These are phyloP conservation scores for Anaspis maculata DNA, from an alignment of 2,888 invertebrate species.

Conservation along the genomic window DNA sequence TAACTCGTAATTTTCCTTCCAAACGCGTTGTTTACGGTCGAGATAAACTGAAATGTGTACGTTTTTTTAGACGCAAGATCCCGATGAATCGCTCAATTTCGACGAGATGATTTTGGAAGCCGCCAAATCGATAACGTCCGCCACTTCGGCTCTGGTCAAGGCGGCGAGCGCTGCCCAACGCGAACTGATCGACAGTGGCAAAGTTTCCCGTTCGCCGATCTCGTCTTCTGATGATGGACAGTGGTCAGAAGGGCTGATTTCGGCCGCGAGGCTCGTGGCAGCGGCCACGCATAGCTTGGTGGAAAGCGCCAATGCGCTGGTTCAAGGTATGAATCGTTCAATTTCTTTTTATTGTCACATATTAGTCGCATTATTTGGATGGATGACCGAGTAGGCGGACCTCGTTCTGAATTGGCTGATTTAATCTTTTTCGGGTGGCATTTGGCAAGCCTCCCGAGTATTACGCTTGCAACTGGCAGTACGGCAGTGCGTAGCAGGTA, in stretches of 20 bases:
- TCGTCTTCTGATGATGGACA: conserved; percentile 92
- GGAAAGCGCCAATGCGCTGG: conserved; percentile 94
- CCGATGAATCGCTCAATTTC: conserved; percentile 91
- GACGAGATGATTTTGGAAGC: conserved; percentile 99
- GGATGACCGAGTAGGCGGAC: too few relatives aligned
- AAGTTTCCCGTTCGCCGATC: conserved; percentile 72
- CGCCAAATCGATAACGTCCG: conserved; percentile 94
- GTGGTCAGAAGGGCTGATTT: conserved; percentile 95
- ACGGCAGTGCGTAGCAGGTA: too few relatives aligned
- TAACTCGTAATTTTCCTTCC: too few relatives aligned
- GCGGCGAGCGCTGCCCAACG: conserved; percentile 96
- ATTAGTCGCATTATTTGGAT: too few relatives aligned
- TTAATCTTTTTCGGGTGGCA: too few relatives aligned
- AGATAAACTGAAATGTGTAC: background rate
- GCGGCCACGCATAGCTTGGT: conserved; percentile 97
- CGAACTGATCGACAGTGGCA: conserved; percentile 88
- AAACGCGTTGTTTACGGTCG: background rate
- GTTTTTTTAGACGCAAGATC: conserved; percentile 53
- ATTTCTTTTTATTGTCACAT: too few relatives aligned
- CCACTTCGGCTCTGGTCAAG: conserved; percentile 92
- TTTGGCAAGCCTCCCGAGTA: too few relatives aligned
- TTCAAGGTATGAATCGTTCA: conserved; percentile 62
- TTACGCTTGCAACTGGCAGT: too few relatives aligned
- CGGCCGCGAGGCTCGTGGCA: conserved; percentile 91
- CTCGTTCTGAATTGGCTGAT: too few relatives aligned